Conservation (phyloP, 1,140 invertebrate genomes). For the Goniozus legneri region DNA sequence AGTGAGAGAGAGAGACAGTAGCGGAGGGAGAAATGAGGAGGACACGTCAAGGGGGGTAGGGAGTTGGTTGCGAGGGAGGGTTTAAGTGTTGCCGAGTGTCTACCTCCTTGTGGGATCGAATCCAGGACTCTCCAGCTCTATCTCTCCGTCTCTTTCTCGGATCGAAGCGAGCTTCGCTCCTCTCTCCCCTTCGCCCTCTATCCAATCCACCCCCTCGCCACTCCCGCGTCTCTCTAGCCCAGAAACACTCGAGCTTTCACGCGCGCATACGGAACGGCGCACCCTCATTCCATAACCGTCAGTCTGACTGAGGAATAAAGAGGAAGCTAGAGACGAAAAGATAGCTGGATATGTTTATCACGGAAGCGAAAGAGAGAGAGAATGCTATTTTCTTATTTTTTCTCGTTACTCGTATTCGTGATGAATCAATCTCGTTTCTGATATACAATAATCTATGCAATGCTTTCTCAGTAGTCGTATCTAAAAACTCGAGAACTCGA, state of each 20-base stretch:
- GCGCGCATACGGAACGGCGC: conserved; percentile 5
- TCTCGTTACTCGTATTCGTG: no score
- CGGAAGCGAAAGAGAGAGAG: conserved; percentile 22
- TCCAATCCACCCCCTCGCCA: not conserved
- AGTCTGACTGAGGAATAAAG: no score
- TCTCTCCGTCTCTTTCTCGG: conserved; percentile 32
- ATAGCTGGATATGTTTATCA: no score
- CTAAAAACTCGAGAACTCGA: no score
- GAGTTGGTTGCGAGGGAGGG: conserved; percentile 23
- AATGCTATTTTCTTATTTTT: conserved; percentile 23
- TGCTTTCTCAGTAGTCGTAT: no score
- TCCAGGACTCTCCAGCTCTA: conserved; percentile 26
- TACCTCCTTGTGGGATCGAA: conserved; percentile 47
- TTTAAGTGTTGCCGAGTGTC: conserved; percentile 49
- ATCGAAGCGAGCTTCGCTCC: conserved; percentile 20
- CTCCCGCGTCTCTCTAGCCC: conserved; percentile 26
- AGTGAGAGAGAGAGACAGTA: conserved; percentile 12
- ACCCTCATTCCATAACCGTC: conserved; percentile 10
- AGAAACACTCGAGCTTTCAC: conserved; percentile 12
- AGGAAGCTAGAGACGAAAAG: no score
- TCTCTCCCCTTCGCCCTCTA: conserved; percentile 10
- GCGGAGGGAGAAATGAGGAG: conserved; percentile 21
- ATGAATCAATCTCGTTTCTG: no score
- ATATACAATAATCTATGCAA: no score
- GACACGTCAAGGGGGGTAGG: conserved; percentile 13